Evolutionary conservation across 1,140 invertebrate genomes (phyloP).

Genomic region (Wiebesia pumilae): DNA sequence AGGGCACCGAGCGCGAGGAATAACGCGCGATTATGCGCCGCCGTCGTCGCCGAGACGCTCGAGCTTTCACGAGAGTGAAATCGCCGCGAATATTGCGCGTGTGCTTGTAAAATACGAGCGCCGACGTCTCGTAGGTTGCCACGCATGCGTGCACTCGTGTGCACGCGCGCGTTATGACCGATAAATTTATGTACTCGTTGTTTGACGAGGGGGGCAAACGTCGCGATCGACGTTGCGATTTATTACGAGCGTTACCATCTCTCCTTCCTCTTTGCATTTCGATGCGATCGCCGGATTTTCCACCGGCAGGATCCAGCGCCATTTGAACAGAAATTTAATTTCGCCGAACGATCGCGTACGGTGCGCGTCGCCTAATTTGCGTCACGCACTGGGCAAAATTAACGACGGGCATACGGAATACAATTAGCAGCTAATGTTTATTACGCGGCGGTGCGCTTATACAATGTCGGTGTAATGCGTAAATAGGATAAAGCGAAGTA

Average conservation of each 20-base stretch:
- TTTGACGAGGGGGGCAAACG: background rate
- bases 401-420: too few relatives aligned
- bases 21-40: background rate
- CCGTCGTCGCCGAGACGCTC: conserved; percentile 58
- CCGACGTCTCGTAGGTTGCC: background rate
- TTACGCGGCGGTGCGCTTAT: too few relatives aligned
- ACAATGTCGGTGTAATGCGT: too few relatives aligned
- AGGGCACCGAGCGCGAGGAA: background rate
- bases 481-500: too few relatives aligned
- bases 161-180: background rate
- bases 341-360: too few relatives aligned
- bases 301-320: background rate
- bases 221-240: background rate
- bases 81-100: conserved; percentile 50
- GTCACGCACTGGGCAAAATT: too few relatives aligned
- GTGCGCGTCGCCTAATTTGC: too few relatives aligned
- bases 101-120: background rate
- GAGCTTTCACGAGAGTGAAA: conserved; percentile 71
- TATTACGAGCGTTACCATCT: background rate
- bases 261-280: background rate
- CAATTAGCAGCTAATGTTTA: too few relatives aligned
- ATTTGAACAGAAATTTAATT: too few relatives aligned
- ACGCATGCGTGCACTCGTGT: background rate
- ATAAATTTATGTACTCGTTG: background rate
- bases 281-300: background rate